Base-by-base conservation (phyloP, 2,113 vertebrate species). In the Nycticryphes semicollaris region DNA sequence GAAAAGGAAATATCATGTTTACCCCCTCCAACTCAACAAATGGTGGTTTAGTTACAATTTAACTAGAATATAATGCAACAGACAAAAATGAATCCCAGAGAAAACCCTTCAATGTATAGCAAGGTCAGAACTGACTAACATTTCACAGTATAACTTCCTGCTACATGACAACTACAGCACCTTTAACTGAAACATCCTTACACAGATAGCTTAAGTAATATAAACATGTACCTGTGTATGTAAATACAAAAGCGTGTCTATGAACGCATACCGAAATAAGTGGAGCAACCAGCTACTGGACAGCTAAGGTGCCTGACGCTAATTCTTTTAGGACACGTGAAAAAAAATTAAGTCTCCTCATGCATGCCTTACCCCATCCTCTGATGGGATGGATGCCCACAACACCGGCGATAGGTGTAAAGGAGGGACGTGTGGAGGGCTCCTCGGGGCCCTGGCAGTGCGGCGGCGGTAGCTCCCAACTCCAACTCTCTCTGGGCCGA, bases 171-270 rank as follows among this genome's bases (percentile, higher is more conserved):
- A 54, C 51, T 41, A 24, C 59, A 6, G 9, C 19, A 30, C 56
- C 22, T 50, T 7, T 12, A 87, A 72, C 14, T 28, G 33, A n/a
- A 75, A 57, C 22, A 31, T 1, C 37, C 47, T 37, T 22, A 11
- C 16, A 9, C 30, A 1, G 28, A 10, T 3, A 47, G 28, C 54
- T 35, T n/a, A 30, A 67, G n/a, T 2, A 41, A 33, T 1, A 18
- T 27, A 37, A 43, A 56, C 21, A 1, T 0, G 20, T 18, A 37
- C 19, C 33, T 33, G 41, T 28, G 2, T 3, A 30, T 0, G 13
- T 13, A 50, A 68, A 64, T 1, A n/a, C 28, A 31, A 2, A 23
- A 7, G 37, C 0, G 23, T 3, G 37, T 4, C 57, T 33, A 11
- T 0, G 31, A 89, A 68, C 17, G 2, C 33, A 11, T 0, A 79